These are phyloP conservation scores for Canis aureus DNA, from an alignment of 2,113 vertebrate species.

Conservation along the genomic window DNA sequence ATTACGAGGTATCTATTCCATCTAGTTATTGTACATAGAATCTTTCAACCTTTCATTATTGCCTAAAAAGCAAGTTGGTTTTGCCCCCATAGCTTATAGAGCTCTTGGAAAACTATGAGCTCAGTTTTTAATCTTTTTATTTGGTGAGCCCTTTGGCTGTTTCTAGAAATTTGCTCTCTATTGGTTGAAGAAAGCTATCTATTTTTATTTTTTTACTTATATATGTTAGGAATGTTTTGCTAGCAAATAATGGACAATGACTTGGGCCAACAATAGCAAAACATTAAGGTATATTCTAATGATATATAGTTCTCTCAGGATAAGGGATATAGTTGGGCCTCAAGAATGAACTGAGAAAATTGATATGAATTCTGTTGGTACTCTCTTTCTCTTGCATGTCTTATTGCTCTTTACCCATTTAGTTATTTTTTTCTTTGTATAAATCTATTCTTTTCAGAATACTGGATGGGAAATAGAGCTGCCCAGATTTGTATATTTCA, in stretches of 20 bases:
- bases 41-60: background rate
- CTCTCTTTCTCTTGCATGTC: background rate
- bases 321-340: background rate
- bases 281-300: background rate
- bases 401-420: background rate
- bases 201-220: background rate
- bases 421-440: background rate
- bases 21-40: background rate
- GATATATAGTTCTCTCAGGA: background rate
- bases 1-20: background rate
- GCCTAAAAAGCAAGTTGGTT: background rate
- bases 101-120: background rate
- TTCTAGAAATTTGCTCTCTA: conserved; percentile 26
- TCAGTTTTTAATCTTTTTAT: background rate
- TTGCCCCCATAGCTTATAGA: background rate
- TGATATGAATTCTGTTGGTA: background rate
- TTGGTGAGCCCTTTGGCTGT: background rate
- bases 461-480: background rate
- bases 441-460: conserved; percentile 6
- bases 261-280: background rate
- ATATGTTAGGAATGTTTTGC: background rate
- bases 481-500: background rate
- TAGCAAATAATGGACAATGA: background rate
- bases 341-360: background rate
- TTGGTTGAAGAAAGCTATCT: background rate